Conservation (phyloP, 2,888 invertebrate species). For the Iphiclides podalirius region DNA sequence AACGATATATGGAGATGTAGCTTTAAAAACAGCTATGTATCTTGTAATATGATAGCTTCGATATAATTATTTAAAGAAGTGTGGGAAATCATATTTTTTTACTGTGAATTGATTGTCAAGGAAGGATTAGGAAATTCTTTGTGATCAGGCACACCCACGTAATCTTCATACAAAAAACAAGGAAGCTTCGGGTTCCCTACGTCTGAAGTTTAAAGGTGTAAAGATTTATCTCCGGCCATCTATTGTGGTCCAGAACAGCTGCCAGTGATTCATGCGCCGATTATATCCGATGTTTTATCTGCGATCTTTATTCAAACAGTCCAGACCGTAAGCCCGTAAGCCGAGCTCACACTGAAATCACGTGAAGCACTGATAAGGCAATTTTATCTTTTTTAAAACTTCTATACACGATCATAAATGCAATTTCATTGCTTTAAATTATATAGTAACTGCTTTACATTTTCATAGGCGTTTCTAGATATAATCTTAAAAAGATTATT, state of each 20-base stretch:
- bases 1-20: no score
- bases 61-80: conserved; percentile 1
- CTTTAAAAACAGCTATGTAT: no score
- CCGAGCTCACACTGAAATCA: background rate
- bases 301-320: conserved; percentile 7
- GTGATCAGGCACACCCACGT: conserved; percentile 1
- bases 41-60: no score
- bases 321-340: background rate
- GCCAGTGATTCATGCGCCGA: conserved; percentile 21
- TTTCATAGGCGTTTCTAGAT: no score
- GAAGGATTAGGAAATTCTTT: background rate
- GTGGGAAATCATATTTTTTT: background rate
- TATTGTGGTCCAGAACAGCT: conserved; percentile 20
- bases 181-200: conserved; percentile 7
- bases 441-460: no score
- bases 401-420: no score
- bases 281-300: conserved; percentile 8
- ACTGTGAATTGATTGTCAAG: background rate
- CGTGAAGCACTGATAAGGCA: background rate
- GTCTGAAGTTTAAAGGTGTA: conserved; percentile 17
- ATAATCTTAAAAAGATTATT: no score
- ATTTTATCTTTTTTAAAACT: no score
- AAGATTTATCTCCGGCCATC: conserved; percentile 18
- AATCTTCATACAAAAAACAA: conserved; percentile 4
- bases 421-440: no score